A percentile compares a stretch with the other conserved stretches of the same genome.
These are phyloP conservation scores for Opisthograptis luteolata DNA, from an alignment of 2,888 invertebrate genomes.

Conservation along the genomic window DNA sequence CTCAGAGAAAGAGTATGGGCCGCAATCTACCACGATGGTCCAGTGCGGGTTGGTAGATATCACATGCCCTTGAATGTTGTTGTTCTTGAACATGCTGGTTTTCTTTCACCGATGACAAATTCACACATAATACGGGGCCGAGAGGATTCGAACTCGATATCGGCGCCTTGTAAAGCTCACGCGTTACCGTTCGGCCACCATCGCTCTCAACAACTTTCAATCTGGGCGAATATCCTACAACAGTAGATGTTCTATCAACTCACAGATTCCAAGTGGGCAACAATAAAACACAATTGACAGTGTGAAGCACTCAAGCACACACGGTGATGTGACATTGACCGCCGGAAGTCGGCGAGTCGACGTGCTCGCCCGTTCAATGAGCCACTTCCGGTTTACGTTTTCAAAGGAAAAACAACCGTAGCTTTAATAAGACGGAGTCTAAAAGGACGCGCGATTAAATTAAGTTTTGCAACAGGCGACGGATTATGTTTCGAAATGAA, in stretches of 20 bases:
- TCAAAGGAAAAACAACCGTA: slow-evolving; percentile 33
- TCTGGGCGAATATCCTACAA: slow-evolving; percentile 12
- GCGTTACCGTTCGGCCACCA: too few species aligned
- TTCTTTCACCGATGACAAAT: too few species aligned
- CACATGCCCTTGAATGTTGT: too few species aligned
- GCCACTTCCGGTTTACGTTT: slow-evolving; percentile 56
- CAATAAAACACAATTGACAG: slow-evolving; percentile 40
- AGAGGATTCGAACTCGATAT: too few species aligned
- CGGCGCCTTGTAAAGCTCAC: too few species aligned
- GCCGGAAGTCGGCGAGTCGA: slow-evolving; percentile 67
- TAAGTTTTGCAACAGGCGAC: slow-evolving; percentile 3
- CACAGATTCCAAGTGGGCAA: slow-evolving; percentile 18
- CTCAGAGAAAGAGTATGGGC: too few species aligned
- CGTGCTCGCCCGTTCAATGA: slow-evolving; percentile 67
- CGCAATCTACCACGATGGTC: too few species aligned
- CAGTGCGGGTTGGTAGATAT: too few species aligned
- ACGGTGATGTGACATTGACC: slow-evolving; percentile 60
- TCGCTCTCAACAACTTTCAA: too few species aligned
- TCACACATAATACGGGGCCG: too few species aligned
- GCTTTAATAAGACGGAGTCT: slow-evolving; percentile 13
- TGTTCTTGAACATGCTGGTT: too few species aligned
- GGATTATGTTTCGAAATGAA: slow-evolving; percentile 18
- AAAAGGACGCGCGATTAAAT: neutral
- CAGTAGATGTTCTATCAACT: neutral
- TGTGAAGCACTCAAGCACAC: slow-evolving; percentile 29